Evolutionary conservation across 1,140 invertebrate species (phyloP).

Genomic region (Hestina assimilis): DNA sequence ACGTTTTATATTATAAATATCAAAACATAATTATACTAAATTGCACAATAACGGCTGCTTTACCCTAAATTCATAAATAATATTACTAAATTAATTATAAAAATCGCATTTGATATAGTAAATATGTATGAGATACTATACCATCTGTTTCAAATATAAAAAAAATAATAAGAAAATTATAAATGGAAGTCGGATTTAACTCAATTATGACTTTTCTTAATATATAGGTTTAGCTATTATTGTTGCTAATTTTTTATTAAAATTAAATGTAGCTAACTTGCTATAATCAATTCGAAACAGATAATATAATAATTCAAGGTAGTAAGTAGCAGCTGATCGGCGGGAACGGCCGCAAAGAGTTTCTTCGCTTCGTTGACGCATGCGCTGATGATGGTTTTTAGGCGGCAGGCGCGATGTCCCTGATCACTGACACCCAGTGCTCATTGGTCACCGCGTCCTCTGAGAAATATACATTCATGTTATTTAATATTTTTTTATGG

Average conservation of each 20-base stretch:
- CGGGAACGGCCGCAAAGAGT: constrained; percentile 63
- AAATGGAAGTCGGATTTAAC: too few species aligned
- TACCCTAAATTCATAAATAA: too few species aligned
- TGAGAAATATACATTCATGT: constrained; percentile 28
- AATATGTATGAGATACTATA: not conserved
- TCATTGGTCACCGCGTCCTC: constrained; percentile 67
- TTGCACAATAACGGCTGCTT: too few species aligned
- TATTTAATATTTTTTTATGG: too few species aligned
- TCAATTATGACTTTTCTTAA: too few species aligned
- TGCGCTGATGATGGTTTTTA: constrained; percentile 68
- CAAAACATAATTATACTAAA: too few species aligned
- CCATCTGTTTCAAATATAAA: not conserved
- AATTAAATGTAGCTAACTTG: not conserved
- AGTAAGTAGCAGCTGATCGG: constrained; percentile 46
- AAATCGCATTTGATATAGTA: not conserved
- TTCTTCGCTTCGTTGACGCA: constrained; percentile 68
- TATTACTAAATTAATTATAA: not conserved
- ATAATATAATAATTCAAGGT: not conserved
- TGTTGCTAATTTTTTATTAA: not conserved
- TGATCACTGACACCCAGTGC: constrained; percentile 73
- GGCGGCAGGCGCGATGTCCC: constrained; percentile 68
- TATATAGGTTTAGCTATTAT: too few species aligned
- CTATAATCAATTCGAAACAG: not conserved
- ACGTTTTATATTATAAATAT: too few species aligned
- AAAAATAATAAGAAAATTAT: constrained; percentile 32